Percentiles rank a stretch among this genome's conserved stretches.
phyloP scores from a whole-genome alignment of 2,888 invertebrate genomes.

The Zootermopsis nevadensis region DNA sequence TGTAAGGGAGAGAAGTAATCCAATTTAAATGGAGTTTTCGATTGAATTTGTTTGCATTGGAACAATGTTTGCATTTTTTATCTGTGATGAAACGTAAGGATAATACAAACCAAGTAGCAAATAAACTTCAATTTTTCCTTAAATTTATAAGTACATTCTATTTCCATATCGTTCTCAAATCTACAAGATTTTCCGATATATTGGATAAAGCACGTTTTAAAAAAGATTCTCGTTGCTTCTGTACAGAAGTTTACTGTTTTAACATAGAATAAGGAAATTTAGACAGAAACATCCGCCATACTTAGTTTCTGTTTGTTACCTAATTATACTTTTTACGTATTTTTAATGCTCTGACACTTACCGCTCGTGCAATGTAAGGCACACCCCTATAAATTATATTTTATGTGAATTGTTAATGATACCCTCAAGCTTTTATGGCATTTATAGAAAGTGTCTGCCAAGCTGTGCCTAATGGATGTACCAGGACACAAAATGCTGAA shows the following conservation, averaged over 20 bases:
- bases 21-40: conserved; percentile 1
- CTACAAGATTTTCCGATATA: conserved; percentile 5
- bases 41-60: background rate
- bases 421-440: no score
- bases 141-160: background rate
- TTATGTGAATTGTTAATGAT: no score
- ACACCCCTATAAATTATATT: no score
- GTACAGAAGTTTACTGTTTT: background rate
- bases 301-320: background rate
- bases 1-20: background rate
- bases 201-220: background rate
- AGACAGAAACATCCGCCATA: background rate
- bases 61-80: background rate
- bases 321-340: no score
- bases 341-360: no score
- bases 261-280: background rate
- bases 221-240: background rate
- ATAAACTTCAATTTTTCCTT: background rate
- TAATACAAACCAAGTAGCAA: background rate
- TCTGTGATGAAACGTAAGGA: background rate
- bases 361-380: no score
- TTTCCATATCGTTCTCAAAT: conserved; percentile 4
- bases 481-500: no score
- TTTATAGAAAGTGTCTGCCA: no score
- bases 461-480: no score